phyloP scores from a whole-genome alignment of 1,140 invertebrate species.

The Kradibia gibbosae region DNA sequence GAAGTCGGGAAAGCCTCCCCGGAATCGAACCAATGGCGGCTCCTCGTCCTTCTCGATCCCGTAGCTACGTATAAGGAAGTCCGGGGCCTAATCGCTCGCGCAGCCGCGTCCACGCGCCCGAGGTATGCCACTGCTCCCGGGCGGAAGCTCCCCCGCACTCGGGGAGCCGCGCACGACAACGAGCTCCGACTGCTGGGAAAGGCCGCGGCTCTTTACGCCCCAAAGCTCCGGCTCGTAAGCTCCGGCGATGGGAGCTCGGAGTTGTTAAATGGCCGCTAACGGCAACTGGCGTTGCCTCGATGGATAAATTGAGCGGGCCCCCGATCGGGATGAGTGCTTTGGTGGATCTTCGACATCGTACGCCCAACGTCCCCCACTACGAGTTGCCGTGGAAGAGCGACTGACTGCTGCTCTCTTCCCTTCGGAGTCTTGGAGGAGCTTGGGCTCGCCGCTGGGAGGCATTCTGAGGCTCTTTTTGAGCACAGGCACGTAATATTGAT shows the following conservation, averaged over 20 bases:
- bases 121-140: too few relatives aligned
- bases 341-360: neutral
- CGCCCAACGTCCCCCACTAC: neutral
- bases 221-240: too few relatives aligned
- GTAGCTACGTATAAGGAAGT: conserved; percentile 35
- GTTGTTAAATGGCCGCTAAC: too few relatives aligned
- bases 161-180: neutral
- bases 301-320: too few relatives aligned
- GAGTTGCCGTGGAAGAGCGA: neutral
- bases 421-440: too few relatives aligned
- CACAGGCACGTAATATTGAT: too few relatives aligned
- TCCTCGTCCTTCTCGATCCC: neutral
- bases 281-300: too few relatives aligned
- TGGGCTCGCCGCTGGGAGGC: too few relatives aligned
- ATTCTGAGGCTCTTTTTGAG: too few relatives aligned
- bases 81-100: neutral
- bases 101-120: neutral
- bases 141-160: too few relatives aligned
- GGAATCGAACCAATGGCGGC: conserved; percentile 25
- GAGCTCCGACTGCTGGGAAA: neutral
- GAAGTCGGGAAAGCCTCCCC: conserved; percentile 50
- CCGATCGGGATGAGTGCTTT: neutral
- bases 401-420: too few relatives aligned
- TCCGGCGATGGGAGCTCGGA: too few relatives aligned
- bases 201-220: neutral